A percentile compares a stretch with the other conserved stretches of the same genome.
These are phyloP conservation scores for Coptodon rendalli DNA, from an alignment of 2,113 vertebrate species.

Conservation along the genomic window DNA sequence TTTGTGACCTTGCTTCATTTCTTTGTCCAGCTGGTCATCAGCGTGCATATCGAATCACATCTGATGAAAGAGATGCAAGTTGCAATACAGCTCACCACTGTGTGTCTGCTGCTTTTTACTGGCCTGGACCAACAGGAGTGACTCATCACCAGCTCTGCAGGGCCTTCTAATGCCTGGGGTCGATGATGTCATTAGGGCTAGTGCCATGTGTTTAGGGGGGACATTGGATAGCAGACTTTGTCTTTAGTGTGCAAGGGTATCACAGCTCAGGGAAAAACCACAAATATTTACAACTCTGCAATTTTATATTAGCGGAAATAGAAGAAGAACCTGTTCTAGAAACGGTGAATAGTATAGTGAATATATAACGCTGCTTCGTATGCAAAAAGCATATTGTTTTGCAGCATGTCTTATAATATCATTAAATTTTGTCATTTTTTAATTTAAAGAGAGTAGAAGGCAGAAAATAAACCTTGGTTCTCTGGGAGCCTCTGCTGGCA, in stretches of 20 bases:
- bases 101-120: slow-evolving; percentile 28
- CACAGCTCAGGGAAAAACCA: background rate
- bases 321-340: background rate
- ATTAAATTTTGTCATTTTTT: background rate
- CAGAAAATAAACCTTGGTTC: background rate
- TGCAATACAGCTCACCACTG: background rate
- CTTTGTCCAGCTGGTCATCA: slow-evolving; percentile 6
- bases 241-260: background rate
- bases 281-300: background rate
- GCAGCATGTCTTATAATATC: background rate
- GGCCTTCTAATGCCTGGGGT: slow-evolving; percentile 26
- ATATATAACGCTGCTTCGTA: background rate
- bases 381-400: background rate
- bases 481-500: slow-evolving; percentile 43
- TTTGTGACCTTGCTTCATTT: background rate
- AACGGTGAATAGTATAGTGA: background rate
- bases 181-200: slow-evolving; percentile 36
- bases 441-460: background rate
- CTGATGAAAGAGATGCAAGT: slow-evolving; percentile 16
- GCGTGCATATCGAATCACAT: slow-evolving; percentile 14
- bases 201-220: background rate
- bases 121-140: slow-evolving; percentile 11
- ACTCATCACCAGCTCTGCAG: slow-evolving; percentile 38
- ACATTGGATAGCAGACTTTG: background rate
- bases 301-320: background rate